A percentile compares a stretch with the other conserved stretches of the same genome.
These are phyloP conservation scores for Metalampra italica DNA, from an alignment of 2,888 invertebrate species.

Conservation along the genomic window DNA sequence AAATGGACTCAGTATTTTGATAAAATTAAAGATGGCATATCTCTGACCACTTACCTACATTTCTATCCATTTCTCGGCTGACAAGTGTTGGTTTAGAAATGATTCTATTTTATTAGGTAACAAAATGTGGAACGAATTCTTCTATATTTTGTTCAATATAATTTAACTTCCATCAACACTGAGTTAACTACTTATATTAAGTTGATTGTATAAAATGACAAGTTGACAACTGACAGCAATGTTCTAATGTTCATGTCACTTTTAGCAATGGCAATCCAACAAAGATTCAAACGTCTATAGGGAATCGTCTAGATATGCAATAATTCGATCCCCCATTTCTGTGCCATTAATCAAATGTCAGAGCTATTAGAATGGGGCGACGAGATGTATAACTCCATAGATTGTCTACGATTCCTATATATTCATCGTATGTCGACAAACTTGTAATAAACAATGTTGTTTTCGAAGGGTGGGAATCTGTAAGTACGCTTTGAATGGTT, in stretches of 20 bases:
- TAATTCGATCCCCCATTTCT: slow-evolving; percentile 49
- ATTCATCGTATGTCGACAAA: slow-evolving; percentile 45
- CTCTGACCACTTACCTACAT: too few species aligned
- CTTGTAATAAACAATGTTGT: slow-evolving; percentile 37
- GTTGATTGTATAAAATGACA: too few species aligned
- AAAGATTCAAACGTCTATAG: not conserved
- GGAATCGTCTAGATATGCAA: slow-evolving; percentile 41
- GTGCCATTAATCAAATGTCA: slow-evolving; percentile 69
- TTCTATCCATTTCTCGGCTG: too few species aligned
- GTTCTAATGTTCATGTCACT: too few species aligned
- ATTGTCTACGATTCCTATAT: slow-evolving; percentile 55
- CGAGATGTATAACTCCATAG: slow-evolving; percentile 58
- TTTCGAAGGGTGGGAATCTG: slow-evolving; percentile 32
- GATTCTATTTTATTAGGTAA: too few species aligned
- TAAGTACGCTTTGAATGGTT: slow-evolving; percentile 25
- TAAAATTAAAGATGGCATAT: not conserved
- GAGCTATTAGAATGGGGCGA: slow-evolving; percentile 70
- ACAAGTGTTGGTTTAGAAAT: too few species aligned
- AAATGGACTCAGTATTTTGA: too few species aligned
- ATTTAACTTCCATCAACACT: too few species aligned
- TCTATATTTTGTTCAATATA: too few species aligned
- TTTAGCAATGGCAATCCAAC: not conserved
- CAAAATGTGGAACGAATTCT: too few species aligned
- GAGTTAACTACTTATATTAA: too few species aligned
- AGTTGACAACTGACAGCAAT: too few species aligned